phyloP scores from a whole-genome alignment of 2,113 vertebrate species.

The Pangasianodon hypophthalmus region DNA sequence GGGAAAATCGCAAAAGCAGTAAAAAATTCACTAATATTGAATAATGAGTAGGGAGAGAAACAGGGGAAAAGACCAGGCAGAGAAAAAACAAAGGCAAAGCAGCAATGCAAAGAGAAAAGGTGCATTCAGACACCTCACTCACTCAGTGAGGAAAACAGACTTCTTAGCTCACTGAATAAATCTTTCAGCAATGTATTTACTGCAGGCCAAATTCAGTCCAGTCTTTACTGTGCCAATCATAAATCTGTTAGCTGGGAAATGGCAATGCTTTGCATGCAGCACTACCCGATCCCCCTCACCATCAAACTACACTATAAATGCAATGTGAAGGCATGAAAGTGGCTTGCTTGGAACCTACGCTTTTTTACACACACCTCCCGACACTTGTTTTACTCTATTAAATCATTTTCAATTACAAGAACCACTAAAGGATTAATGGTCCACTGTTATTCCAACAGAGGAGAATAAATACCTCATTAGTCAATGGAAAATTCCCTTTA shows the following conservation, averaged over 20 bases:
- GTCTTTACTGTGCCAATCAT: constrained; percentile 21
- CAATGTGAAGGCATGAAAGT: background rate
- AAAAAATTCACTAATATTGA: background rate
- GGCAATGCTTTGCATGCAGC: background rate
- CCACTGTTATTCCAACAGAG: background rate
- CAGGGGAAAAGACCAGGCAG: background rate
- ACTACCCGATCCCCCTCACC: background rate
- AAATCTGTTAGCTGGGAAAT: constrained; percentile 10
- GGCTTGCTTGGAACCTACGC: background rate
- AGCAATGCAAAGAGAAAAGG: background rate
- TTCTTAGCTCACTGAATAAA: background rate
- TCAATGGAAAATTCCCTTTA: background rate
- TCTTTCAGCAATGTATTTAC: constrained; percentile 16
- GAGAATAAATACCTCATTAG: constrained; percentile 8
- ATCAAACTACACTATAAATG: background rate
- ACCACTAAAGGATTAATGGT: background rate
- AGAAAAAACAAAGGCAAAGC: background rate
- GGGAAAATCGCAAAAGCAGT: background rate
- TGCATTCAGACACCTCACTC: background rate
- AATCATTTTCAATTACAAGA: constrained; percentile 18
- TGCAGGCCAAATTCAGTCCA: constrained; percentile 25
- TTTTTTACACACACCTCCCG: background rate
- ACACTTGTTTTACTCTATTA: background rate
- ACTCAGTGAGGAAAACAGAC: constrained; percentile 2
- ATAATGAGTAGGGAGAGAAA: background rate